phyloP scores from a whole-genome alignment of 2,888 invertebrate species.

The Hydrotaea diabolus region DNA sequence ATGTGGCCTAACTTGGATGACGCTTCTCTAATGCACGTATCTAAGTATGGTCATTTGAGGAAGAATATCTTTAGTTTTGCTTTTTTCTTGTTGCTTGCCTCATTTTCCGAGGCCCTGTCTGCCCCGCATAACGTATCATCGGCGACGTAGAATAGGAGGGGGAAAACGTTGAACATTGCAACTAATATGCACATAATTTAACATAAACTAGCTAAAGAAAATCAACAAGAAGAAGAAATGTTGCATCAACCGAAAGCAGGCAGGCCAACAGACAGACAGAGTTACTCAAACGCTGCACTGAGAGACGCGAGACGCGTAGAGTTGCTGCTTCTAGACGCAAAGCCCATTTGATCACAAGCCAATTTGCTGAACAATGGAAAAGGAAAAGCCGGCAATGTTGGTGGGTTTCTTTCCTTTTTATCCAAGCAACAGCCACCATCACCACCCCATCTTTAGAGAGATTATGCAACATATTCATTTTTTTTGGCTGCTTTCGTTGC shows the following conservation, averaged over 20 bases:
- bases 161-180: slow-evolving; percentile 17
- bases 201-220: slow-evolving; percentile 54
- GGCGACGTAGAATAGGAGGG: neutral
- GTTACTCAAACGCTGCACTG: slow-evolving; percentile 11
- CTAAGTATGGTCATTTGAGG: slow-evolving; percentile 63
- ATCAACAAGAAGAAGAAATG: slow-evolving; percentile 17
- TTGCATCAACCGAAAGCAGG: neutral
- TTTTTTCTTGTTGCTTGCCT: slow-evolving; percentile 25
- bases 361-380: slow-evolving; percentile 19
- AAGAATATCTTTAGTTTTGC: slow-evolving; percentile 50
- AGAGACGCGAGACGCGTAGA: neutral
- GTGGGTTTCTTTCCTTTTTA: slow-evolving; percentile 24
- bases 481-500: slow-evolving; percentile 12
- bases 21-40: slow-evolving; percentile 46
- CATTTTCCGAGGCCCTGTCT: slow-evolving; percentile 5
- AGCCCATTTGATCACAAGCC: slow-evolving; percentile 1
- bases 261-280: neutral
- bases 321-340: neutral
- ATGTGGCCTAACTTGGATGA: slow-evolving; percentile 45
- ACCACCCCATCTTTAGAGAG: slow-evolving; percentile 51
- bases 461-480: slow-evolving; percentile 59
- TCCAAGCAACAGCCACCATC: no score
- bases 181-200: slow-evolving; percentile 64
- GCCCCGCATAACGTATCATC: slow-evolving; percentile 12
- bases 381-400: slow-evolving; percentile 11